These are phyloP conservation scores for Bellardia bayeri DNA, from an alignment of 2,888 invertebrate species.

Conservation along the genomic window DNA sequence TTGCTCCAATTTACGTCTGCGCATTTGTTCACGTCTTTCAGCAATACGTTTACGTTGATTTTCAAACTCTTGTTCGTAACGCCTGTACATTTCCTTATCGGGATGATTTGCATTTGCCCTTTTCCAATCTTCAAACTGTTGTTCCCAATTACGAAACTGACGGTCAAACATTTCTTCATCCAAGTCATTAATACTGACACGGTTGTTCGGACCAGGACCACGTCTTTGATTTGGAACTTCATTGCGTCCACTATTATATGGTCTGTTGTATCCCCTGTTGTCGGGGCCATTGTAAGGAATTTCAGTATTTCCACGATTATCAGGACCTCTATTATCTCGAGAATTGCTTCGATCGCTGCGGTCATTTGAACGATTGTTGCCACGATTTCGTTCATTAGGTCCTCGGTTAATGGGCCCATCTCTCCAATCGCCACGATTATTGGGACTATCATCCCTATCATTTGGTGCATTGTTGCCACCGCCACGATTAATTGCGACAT, in stretches of 20 bases:
- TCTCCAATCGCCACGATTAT: conserved; percentile 32
- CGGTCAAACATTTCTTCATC: conserved; percentile 94
- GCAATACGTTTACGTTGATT: conserved; percentile 91
- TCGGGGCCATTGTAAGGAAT: conserved; percentile 6
- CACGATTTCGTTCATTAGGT: conserved; percentile 32
- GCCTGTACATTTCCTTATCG: conserved; percentile 92
- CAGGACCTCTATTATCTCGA: conserved; percentile 13
- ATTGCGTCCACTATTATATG: conserved; percentile 30
- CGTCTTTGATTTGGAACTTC: conserved; percentile 32
- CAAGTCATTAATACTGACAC: conserved; percentile 85
- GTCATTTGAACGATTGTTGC: not conserved
- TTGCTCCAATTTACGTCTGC: conserved; percentile 84
- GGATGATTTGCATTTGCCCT: conserved; percentile 96
- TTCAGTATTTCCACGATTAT: not conserved
- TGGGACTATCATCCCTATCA: conserved; percentile 45
- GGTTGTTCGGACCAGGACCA: conserved; percentile 12
- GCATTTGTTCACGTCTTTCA: conserved; percentile 93
- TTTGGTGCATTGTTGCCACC: conserved; percentile 55
- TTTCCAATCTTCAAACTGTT: conserved; percentile 96
- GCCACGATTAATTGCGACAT: conserved; percentile 31
- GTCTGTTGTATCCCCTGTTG: conserved; percentile 1
- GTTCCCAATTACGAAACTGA: conserved; percentile 96
- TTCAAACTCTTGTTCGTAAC: conserved; percentile 95
- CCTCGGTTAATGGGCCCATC: not conserved
- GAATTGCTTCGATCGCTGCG: conserved; percentile 8